Evolutionary conservation across 2,888 invertebrate genomes (phyloP).

Genomic region (Rapana venosa): DNA sequence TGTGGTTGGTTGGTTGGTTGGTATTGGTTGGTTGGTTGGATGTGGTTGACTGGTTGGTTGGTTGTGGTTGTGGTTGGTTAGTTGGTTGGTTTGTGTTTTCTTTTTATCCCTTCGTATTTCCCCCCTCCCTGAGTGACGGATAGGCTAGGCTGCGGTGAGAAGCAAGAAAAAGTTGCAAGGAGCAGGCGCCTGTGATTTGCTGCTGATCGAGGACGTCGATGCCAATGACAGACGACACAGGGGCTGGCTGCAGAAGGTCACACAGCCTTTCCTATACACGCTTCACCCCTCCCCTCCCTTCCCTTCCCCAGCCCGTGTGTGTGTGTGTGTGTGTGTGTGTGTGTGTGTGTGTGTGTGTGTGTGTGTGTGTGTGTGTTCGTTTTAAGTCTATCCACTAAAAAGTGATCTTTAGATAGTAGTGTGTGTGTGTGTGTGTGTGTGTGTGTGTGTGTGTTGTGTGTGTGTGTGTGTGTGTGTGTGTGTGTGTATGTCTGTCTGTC

Average conservation of each 20-base stretch:
- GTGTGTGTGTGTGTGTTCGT: background rate
- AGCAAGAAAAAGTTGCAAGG: no score
- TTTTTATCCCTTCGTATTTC: no score
- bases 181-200: no score
- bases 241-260: no score
- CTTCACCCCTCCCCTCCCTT: background rate
- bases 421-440: background rate
- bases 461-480: conserved; percentile 10
- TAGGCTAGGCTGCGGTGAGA: no score
- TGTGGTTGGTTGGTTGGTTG: background rate
- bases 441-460: background rate
- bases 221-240: no score
- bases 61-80: no score
- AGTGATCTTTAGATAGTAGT: no score
- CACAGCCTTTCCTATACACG: background rate
- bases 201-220: no score
- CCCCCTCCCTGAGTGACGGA: no score
- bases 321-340: background rate
- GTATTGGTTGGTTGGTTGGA: background rate
- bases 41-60: background rate
- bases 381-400: no score
- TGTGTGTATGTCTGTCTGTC: background rate
- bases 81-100: no score
- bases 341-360: conserved; percentile 3
- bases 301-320: background rate